Evolutionary conservation across 2,797 vertebrate genomes (phyloP).

Genomic region (Neomorphus geoffroyi): DNA sequence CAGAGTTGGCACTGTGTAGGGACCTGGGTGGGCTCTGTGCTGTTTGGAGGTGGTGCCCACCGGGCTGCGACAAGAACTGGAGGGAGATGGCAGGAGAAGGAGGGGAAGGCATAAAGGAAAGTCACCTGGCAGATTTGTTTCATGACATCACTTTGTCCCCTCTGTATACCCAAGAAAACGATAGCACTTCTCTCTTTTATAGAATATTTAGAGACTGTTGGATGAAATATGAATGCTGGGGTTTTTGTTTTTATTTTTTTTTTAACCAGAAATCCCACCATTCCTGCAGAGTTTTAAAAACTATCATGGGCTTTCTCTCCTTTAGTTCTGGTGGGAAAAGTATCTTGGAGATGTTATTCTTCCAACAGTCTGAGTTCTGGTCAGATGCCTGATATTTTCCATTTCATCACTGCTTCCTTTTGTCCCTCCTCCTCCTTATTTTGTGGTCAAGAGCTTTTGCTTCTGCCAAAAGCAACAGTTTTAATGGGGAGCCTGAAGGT

Average conservation of each 20-base stretch:
- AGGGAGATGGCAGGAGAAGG: neutral
- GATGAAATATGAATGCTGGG: fast-evolving
- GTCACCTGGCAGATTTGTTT: neutral
- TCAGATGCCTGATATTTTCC: slow-evolving; percentile 54
- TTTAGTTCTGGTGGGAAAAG: slow-evolving; percentile 51
- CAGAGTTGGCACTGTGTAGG: too few relatives aligned
- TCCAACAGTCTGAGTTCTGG: slow-evolving; percentile 27
- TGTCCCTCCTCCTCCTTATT: neutral
- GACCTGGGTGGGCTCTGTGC: neutral
- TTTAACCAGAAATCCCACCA: neutral
- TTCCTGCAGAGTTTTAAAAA: slow-evolving; percentile 9
- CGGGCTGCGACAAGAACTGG: fast-evolving
- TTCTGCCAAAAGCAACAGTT: slow-evolving; percentile 63
- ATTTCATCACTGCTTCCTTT: slow-evolving; percentile 6
- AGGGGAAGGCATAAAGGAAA: neutral
- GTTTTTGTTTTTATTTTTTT: neutral
- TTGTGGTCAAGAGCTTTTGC: slow-evolving; percentile 40
- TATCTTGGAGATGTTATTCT: slow-evolving; percentile 52
- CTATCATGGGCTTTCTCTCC: neutral
- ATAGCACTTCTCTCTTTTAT: neutral
- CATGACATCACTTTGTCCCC: neutral
- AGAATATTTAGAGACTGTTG: neutral
- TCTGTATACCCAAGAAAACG: neutral
- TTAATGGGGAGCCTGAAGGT: slow-evolving; percentile 54
- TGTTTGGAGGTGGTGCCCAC: neutral